Base-by-base conservation (phyloP, 2,888 invertebrate genomes). In the Lepeophtheirus nordmannii region DNA sequence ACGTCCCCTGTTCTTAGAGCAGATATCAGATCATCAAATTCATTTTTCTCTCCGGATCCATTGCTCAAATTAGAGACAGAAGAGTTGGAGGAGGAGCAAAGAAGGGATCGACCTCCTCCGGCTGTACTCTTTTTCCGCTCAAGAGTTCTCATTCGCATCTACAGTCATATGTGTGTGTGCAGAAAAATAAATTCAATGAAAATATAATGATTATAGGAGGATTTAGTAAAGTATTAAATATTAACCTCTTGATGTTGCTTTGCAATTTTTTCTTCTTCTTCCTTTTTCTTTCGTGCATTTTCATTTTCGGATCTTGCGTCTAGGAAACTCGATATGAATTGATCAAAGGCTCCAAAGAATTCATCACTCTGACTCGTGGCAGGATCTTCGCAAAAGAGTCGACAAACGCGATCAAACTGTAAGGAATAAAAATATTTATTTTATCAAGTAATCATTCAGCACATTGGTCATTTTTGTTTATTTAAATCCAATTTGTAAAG, bases 1-100 rank as follows among this genome's bases (percentile, higher is more conserved):
- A 93, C 92, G 73, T 93, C 92, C 0, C 94, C 94, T 0, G 94
- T 93, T 68, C 93, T 78, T 64, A 94, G 76, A 0, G 94, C 94
- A 0, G 93, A 93, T 74, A 94, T 94, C 71, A 94, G 80, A 77
- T 94, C 94, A 74, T 94, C 94, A 76, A 94, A 94, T 77, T 94
- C 94, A 10, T 93, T 91, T 73, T 89, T 85, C 65, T 74, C 72
- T 41, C 70, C 71, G 20, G 68, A 64, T 22, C 63, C 62, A 11
- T 62, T 53, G 39, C 69, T 63, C 58, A 59, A 2, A 67, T 59
- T 8, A 67, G 59, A 17, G 65, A 60, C 58, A 59, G 67, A 2
- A 62, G 65, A 62, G 14, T 23, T 58, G 30, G 58, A 20, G 20
- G 30, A 58, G 1, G 53, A 46, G 53, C 53, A 46, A 46, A 46